Base-by-base conservation (phyloP, 2,113 vertebrate species). In the Tretioscincus oriximinensis region DNA sequence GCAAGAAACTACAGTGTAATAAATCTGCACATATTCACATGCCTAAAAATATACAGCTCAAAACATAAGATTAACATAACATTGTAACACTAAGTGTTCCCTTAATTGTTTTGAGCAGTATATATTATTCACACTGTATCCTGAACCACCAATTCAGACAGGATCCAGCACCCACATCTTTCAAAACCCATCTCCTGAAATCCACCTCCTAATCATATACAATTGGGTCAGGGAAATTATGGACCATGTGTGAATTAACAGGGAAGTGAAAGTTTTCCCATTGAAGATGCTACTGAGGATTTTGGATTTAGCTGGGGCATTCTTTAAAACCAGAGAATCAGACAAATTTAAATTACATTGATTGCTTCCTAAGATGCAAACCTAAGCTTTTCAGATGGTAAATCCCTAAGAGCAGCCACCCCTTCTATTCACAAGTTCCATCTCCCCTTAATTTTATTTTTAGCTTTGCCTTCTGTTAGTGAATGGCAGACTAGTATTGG, bases 301-400 rank as follows among this genome's bases (percentile, higher is more conserved):
- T 2, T 22, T 31, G 29, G 20, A 1, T 54, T 2, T 24, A 41
- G 29, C 31, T 87, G 77, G 58, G 0, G 0, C 35, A 18, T 11
- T 41, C 31, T 47, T 20, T 0, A 0, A 49, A 82, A 83, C 64
- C 83, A 79, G 45, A n/a, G 24, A 68, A 29, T 28, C 26, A 35
- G 31, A 29, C 11, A 81, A 14, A 69, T 83, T 79, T 26, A 81
- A 66, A 66, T 66, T 0, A 2, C 1, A 1, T 79, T 81, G 76
- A 63, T 76, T 81, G 51, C 77, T 85, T 90, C 51, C 12, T n/a
- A 78, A 9, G 67, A 41, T 1, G 8, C 5, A 72, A 60, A 82
- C 18, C 22, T 77, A 26, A 68, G 60, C 72, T 70, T 47, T 77
- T 75, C 12, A 69, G 41, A 65, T 2, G 24, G 54, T 75, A 60